phyloP scores from a whole-genome alignment of 2,113 vertebrate species.

The Octodon degus region DNA sequence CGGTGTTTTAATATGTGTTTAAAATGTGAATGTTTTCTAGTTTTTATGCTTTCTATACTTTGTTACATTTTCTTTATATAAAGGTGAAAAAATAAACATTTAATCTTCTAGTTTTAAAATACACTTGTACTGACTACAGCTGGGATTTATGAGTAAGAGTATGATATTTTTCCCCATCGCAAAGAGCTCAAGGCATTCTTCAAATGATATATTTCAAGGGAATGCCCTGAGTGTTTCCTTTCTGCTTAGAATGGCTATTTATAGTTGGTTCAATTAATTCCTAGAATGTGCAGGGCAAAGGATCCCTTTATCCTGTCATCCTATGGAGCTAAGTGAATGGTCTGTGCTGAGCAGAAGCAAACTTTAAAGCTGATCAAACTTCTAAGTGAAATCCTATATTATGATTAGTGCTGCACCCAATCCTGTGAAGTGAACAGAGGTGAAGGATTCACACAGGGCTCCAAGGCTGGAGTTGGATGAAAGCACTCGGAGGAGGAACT shows the following conservation, averaged over 20 bases:
- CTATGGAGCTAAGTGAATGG: constrained; percentile 48
- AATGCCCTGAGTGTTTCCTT: constrained; percentile 43
- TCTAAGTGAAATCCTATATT: constrained; percentile 80
- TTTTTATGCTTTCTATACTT: background rate
- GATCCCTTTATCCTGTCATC: constrained; percentile 69
- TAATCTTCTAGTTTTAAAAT: background rate
- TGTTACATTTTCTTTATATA: background rate
- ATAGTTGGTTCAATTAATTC: constrained; percentile 76
- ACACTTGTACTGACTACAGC: background rate
- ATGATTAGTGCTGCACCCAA: constrained; percentile 74
- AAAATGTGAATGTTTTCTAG: background rate
- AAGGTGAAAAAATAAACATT: background rate
- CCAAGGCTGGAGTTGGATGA: constrained; percentile 58
- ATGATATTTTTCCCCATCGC: background rate
- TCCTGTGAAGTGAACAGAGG: constrained; percentile 75
- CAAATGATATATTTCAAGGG: constrained; percentile 65
- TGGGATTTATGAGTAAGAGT: constrained; percentile 12
- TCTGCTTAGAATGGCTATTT: constrained; percentile 71
- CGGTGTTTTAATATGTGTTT: constrained; percentile 5
- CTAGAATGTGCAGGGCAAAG: constrained; percentile 59
- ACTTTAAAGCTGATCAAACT: constrained; percentile 74
- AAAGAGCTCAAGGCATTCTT: constrained; percentile 63
- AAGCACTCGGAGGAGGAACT: constrained; percentile 60
- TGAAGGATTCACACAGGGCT: constrained; percentile 66
- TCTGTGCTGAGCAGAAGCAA: constrained; percentile 51